Evolutionary conservation across 2,888 invertebrate species (phyloP).

Genomic region (Cheilosia soror): DNA sequence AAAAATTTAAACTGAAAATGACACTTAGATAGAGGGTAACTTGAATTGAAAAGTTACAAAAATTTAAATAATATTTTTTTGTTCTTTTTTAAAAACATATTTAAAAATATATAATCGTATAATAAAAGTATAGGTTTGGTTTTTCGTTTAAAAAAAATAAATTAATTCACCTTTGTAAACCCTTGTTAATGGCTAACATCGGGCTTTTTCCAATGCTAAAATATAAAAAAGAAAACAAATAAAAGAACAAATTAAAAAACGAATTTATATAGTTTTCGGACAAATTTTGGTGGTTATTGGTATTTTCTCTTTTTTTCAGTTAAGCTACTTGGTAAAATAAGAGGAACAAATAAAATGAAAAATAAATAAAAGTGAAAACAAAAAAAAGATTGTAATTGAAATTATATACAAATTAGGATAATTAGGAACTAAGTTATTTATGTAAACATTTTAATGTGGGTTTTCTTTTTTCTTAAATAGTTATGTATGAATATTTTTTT

Average conservation of each 20-base stretch:
- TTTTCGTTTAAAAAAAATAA: slow-evolving; percentile 79
- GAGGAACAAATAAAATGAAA: slow-evolving; percentile 23
- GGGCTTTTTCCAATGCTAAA: slow-evolving; percentile 91
- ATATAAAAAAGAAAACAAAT: slow-evolving; percentile 85
- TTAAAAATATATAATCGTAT: slow-evolving; percentile 66
- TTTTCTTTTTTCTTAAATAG: background rate
- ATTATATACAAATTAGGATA: slow-evolving; percentile 9
- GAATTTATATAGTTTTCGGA: slow-evolving; percentile 69
- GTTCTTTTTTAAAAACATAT: slow-evolving; percentile 37
- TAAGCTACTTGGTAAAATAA: slow-evolving; percentile 25
- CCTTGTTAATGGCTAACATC: slow-evolving; percentile 93
- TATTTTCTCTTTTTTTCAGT: slow-evolving; percentile 23
- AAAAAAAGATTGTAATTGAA: background rate
- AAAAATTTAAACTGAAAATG: slow-evolving; percentile 15
- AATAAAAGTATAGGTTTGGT: slow-evolving; percentile 70
- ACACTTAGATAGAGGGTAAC: slow-evolving; percentile 52
- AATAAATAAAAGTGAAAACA: slow-evolving; percentile 11
- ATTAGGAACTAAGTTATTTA: slow-evolving; percentile 27
- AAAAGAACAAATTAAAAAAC: slow-evolving; percentile 70
- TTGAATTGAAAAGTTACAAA: slow-evolving; percentile 33
- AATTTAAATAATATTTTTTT: slow-evolving; percentile 13
- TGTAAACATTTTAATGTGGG: slow-evolving; percentile 52
- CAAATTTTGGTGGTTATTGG: slow-evolving; percentile 52
- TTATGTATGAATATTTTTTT: too few species aligned
- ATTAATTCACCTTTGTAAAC: slow-evolving; percentile 91